These are phyloP conservation scores for Drosophila sturtevanti DNA, from an alignment of 1,140 invertebrate species.

Conservation along the genomic window DNA sequence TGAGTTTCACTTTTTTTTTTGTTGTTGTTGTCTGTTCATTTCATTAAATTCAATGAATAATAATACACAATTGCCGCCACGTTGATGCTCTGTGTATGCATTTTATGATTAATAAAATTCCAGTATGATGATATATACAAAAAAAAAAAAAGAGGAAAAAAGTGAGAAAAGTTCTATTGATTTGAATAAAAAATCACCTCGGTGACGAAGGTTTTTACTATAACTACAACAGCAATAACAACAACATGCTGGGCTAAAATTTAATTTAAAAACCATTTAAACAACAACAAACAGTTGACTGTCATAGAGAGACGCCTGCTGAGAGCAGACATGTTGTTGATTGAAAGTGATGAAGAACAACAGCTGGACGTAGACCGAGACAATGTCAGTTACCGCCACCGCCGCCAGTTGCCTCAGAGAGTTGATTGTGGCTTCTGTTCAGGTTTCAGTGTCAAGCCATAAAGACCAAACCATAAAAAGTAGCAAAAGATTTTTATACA, in stretches of 20 bases:
- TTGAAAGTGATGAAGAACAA: conserved; percentile 40
- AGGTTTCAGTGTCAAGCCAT: conserved; percentile 65
- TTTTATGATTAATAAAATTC: conserved; percentile 19
- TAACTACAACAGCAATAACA: neutral
- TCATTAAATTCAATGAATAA: conserved; percentile 60
- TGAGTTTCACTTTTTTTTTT: conserved; percentile 64
- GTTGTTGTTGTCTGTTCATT: conserved; percentile 73
- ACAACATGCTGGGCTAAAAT: conserved; percentile 7
- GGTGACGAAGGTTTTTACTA: too few species aligned
- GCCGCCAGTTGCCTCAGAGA: neutral
- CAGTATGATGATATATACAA: neutral
- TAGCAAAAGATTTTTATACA: conserved; percentile 49
- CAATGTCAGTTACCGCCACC: conserved; percentile 3
- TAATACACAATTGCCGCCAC: conserved; percentile 37
- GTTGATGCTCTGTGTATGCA: neutral
- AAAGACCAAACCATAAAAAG: conserved; percentile 44
- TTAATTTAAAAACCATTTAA: conserved; percentile 13
- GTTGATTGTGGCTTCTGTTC: conserved; percentile 14
- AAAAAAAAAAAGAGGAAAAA: neutral
- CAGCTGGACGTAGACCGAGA: conserved; percentile 16
- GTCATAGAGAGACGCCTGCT: neutral
- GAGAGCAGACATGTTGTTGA: conserved; percentile 22
- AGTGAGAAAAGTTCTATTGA: conserved; percentile 9
- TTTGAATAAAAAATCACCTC: conserved; percentile 1
- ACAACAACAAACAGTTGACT: neutral